A percentile compares a stretch with the other conserved stretches of the same genome.
phyloP scores from a whole-genome alignment of 2,888 invertebrate species.

The Melanargia galathea region DNA sequence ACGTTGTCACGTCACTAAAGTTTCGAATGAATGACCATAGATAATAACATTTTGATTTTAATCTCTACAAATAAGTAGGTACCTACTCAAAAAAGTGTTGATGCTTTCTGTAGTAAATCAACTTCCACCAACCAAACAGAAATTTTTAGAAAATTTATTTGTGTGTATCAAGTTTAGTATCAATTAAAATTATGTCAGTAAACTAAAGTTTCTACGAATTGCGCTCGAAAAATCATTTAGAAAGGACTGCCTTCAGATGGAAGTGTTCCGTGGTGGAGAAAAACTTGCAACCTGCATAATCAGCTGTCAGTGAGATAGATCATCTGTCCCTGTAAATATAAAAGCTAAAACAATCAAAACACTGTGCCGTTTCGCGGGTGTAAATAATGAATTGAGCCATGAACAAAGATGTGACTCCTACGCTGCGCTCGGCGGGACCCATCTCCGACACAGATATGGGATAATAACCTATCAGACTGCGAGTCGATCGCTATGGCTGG shows the following conservation, averaged over 20 bases:
- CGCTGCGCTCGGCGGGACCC: conserved; percentile 55
- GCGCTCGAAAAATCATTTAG: conserved; percentile 56
- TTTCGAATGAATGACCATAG: conserved; percentile 66
- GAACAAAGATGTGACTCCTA: conserved; percentile 69
- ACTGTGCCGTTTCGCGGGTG: conserved; percentile 62
- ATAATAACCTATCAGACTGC: conserved; percentile 79
- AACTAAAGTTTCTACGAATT: conserved; percentile 58
- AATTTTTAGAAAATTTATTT: conserved; percentile 75
- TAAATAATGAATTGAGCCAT: conserved; percentile 69
- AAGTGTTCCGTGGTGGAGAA: conserved; percentile 77
- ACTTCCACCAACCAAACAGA: conserved; percentile 74
- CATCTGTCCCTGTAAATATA: conserved; percentile 83
- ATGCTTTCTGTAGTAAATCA: conserved; percentile 82
- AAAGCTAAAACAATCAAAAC: conserved; percentile 79
- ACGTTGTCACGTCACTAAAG: conserved; percentile 48
- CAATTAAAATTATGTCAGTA: conserved; percentile 68
- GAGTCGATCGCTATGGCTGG: conserved; percentile 71
- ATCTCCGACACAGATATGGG: conserved; percentile 69
- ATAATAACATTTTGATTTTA: conserved; percentile 54
- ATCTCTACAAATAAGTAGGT: conserved; percentile 49
- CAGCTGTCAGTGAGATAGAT: conserved; percentile 83
- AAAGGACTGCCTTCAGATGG: conserved; percentile 69
- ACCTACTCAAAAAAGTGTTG: conserved; percentile 80
- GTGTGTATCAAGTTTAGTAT: conserved; percentile 67
- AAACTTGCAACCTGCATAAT: conserved; percentile 83